Evolutionary conservation across 1,140 invertebrate genomes (phyloP).

Genomic region (Drosophila funebris): DNA sequence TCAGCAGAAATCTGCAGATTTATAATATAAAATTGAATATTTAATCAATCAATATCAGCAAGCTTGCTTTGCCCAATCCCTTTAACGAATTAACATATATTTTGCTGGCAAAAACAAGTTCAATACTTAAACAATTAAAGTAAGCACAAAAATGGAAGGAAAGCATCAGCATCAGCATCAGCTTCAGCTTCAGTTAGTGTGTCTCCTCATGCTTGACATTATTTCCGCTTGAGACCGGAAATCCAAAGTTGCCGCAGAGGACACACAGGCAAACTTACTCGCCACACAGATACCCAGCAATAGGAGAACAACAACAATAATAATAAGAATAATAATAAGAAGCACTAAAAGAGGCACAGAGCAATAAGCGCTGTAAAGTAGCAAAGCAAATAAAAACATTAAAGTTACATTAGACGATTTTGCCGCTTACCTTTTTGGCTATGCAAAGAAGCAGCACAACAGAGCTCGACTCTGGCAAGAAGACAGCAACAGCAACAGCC

Average conservation of each 20-base stretch:
- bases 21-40: too few relatives aligned
- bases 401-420: constrained; percentile 61
- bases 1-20: too few relatives aligned
- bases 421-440: constrained; percentile 48
- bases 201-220: constrained; percentile 62
- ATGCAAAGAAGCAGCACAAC: constrained; percentile 37
- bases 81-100: constrained; percentile 45
- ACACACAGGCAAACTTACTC: constrained; percentile 25
- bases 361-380: constrained; percentile 56
- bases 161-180: too few relatives aligned
- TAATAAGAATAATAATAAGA: constrained; percentile 53
- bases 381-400: constrained; percentile 69
- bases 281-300: constrained; percentile 10
- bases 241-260: constrained; percentile 59
- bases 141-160: constrained; percentile 17
- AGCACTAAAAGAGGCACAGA: constrained; percentile 72
- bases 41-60: too few relatives aligned
- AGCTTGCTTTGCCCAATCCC: constrained; percentile 10
- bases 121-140: constrained; percentile 49
- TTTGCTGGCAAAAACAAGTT: constrained; percentile 26
- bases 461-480: background rate
- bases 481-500: background rate
- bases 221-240: constrained; percentile 60
- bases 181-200: constrained; percentile 26
- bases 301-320: constrained; percentile 56